phyloP scores from a whole-genome alignment of 2,888 invertebrate species.

The Nephrotoma flavescens region DNA sequence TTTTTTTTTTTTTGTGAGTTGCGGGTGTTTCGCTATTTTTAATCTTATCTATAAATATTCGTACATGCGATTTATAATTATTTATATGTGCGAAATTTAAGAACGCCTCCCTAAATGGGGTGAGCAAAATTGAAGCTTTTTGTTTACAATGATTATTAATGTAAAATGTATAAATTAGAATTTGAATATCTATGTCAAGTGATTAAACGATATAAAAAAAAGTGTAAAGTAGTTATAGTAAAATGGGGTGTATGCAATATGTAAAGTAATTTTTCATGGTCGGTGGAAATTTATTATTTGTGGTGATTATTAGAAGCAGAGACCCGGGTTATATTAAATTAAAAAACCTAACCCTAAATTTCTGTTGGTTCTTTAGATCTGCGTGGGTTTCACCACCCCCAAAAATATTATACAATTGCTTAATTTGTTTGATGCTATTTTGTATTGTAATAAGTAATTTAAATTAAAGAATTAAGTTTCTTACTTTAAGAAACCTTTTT shows the following conservation, averaged over 20 bases:
- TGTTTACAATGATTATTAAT: neutral
- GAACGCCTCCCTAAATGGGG: neutral
- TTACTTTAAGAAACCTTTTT: no score
- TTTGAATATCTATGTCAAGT: neutral
- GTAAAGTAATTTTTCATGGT: neutral
- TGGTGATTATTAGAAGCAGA: no score
- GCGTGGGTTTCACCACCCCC: no score
- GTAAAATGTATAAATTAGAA: neutral
- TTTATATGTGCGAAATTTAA: neutral
- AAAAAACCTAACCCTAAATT: no score
- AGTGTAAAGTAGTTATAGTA: neutral
- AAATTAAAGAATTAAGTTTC: no score
- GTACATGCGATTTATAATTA: neutral
- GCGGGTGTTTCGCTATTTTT: neutral
- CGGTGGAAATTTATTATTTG: neutral
- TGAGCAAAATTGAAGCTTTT: no score
- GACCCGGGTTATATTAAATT: no score
- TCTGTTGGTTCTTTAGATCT: no score
- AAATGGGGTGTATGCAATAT: neutral
- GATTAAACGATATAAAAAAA: neutral
- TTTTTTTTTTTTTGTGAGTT: slow-evolving; percentile 6
- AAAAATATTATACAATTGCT: no score
- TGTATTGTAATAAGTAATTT: no score
- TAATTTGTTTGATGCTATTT: no score
- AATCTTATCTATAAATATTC: neutral